phyloP scores from a whole-genome alignment of 2,113 vertebrate species.

The Coregonus clupeaformis region DNA sequence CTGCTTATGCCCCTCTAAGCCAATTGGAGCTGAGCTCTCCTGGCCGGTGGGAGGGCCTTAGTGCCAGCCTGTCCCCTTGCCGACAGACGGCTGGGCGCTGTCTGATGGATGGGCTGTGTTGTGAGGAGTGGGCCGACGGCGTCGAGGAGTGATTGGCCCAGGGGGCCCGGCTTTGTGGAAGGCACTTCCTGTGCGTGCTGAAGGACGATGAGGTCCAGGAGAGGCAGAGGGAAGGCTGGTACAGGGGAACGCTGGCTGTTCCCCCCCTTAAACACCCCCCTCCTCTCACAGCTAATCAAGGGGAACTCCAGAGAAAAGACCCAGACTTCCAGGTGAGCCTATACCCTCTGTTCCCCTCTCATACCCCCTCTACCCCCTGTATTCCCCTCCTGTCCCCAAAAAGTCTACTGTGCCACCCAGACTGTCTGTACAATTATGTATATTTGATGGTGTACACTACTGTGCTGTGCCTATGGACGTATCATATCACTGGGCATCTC shows the following conservation, averaged over 20 bases:
- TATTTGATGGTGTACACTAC: too few relatives aligned
- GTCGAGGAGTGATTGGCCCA: conserved; percentile 68
- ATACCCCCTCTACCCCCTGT: too few relatives aligned
- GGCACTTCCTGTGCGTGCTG: conserved; percentile 72
- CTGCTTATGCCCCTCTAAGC: conserved; percentile 49
- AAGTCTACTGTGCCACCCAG: too few relatives aligned
- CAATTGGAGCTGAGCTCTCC: conserved; percentile 38
- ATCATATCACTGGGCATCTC: too few relatives aligned
- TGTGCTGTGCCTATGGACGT: too few relatives aligned
- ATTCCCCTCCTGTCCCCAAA: too few relatives aligned
- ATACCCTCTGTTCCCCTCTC: background rate
- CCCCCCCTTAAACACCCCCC: background rate
- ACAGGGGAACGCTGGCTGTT: conserved; percentile 48
- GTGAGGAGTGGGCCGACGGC: conserved; percentile 62
- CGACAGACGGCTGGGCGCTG: conserved; percentile 62
- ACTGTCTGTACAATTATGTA: too few relatives aligned
- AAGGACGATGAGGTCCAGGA: conserved; percentile 59
- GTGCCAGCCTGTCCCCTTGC: conserved; percentile 57
- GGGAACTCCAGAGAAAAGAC: conserved; percentile 43
- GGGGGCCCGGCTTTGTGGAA: conserved; percentile 58
- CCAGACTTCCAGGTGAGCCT: conserved; percentile 33
- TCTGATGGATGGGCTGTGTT: conserved; percentile 67
- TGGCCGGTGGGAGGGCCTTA: conserved; percentile 51
- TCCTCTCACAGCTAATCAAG: conserved; percentile 56
- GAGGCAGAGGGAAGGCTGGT: conserved; percentile 58